Evolutionary conservation across 2,113 vertebrate species (phyloP).

Genomic region (Triplophysa tibetana): DNA sequence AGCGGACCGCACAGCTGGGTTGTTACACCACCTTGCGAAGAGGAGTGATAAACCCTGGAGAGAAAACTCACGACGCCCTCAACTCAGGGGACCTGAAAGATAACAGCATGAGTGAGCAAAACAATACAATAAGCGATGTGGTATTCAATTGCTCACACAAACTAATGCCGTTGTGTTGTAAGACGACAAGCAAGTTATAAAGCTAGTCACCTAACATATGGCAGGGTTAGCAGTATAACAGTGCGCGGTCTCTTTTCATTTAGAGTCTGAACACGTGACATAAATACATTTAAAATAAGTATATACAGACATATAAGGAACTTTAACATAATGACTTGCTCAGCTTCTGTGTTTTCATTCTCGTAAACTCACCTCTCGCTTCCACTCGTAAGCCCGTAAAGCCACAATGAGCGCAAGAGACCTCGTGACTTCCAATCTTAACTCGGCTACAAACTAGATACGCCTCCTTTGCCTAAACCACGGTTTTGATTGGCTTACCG

Average conservation of each 20-base stretch:
- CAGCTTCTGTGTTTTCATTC: not conserved
- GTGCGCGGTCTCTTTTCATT: not conserved
- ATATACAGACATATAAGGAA: no score
- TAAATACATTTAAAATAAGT: not conserved
- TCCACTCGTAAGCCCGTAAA: constrained; percentile 17
- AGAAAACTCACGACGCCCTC: constrained; percentile 38
- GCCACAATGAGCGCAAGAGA: constrained; percentile 37
- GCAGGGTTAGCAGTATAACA: constrained; percentile 6
- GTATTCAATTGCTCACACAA: not conserved
- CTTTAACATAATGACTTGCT: no score
- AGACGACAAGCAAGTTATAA: not conserved
- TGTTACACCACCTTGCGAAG: constrained; percentile 16
- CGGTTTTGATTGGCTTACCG: not conserved
- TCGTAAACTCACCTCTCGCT: constrained; percentile 28
- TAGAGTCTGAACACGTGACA: not conserved
- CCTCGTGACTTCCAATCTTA: constrained; percentile 49
- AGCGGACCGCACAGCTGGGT: constrained; percentile 27
- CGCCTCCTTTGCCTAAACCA: constrained; percentile 14
- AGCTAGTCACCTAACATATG: constrained; percentile 49
- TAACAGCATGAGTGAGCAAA: not conserved
- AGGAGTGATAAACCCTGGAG: constrained; percentile 36
- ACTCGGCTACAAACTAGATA: constrained; percentile 21
- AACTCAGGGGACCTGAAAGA: constrained; percentile 38
- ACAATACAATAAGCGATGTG: not conserved
- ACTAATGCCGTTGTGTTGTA: not conserved